Evolutionary conservation across 2,797 vertebrate genomes (phyloP).

Genomic region (Trichosurus vulpecula): DNA sequence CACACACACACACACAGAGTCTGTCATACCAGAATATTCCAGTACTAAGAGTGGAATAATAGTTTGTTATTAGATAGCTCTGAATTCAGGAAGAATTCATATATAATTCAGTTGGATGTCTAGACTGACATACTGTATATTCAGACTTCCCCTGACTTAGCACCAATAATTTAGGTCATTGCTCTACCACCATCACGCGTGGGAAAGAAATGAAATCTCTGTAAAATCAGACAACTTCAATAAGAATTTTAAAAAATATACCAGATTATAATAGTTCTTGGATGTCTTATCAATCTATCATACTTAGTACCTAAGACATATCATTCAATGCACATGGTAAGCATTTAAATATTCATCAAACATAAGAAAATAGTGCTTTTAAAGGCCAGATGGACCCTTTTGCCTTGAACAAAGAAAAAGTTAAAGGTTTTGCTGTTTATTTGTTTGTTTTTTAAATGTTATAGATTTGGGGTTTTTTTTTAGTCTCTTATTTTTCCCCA

Average conservation of each 20-base stretch:
- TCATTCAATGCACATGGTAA: too few relatives aligned
- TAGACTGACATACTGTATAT: not conserved
- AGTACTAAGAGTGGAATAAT: not conserved
- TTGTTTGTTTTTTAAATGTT: too few relatives aligned
- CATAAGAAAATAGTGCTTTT: too few relatives aligned
- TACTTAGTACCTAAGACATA: too few relatives aligned
- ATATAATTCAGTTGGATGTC: not conserved
- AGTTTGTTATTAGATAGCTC: not conserved
- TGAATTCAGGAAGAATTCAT: not conserved
- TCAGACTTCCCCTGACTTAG: not conserved
- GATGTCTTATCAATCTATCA: too few relatives aligned
- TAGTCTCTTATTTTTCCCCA: too few relatives aligned
- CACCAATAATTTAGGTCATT: not conserved
- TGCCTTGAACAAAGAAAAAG: not conserved
- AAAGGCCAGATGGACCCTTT: not conserved
- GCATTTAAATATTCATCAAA: too few relatives aligned
- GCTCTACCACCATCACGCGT: not conserved
- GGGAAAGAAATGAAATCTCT: not conserved
- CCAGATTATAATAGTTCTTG: not conserved
- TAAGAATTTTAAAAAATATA: not conserved
- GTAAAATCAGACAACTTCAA: not conserved
- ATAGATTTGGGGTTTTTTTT: too few relatives aligned
- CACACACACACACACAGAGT: not conserved
- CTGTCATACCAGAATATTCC: not conserved
- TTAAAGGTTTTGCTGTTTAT: not conserved